Conservation (phyloP, 2,113 vertebrate genomes). For the Chaetorhynchus papuensis region DNA sequence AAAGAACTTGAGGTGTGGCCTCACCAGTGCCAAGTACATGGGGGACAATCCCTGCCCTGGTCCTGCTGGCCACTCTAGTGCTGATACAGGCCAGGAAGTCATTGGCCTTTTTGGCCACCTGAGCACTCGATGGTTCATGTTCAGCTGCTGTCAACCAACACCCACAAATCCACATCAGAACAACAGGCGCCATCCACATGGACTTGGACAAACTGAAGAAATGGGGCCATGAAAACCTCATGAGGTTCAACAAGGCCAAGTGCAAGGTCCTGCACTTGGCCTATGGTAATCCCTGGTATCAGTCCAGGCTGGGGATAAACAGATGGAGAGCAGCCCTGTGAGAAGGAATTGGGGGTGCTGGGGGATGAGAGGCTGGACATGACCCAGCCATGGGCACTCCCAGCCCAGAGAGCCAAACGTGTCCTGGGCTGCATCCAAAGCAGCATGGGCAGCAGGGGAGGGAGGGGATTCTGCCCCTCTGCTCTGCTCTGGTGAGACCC, state of each 20-base stretch:
- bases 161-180: neutral
- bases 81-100: neutral
- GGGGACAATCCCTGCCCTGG: accelerated
- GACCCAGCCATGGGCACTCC: neutral
- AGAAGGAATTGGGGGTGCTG: neutral
- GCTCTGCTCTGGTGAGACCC: neutral
- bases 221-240: neutral
- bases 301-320: neutral
- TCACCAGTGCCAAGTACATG: neutral
- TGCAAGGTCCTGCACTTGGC: neutral
- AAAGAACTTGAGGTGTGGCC: accelerated
- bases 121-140: neutral
- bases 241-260: neutral
- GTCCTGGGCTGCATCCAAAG: neutral
- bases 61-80: neutral
- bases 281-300: neutral
- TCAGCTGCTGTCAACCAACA: neutral
- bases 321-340: neutral
- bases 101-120: neutral
- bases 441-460: neutral
- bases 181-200: neutral
- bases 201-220: neutral
- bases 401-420: neutral
- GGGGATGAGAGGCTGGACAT: neutral
- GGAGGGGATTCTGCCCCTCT: neutral